Evolutionary conservation across 2,113 vertebrate species (phyloP), one percentile per base, ranked within the genome.

Genomic region (Pollachius pollachius): DNA sequence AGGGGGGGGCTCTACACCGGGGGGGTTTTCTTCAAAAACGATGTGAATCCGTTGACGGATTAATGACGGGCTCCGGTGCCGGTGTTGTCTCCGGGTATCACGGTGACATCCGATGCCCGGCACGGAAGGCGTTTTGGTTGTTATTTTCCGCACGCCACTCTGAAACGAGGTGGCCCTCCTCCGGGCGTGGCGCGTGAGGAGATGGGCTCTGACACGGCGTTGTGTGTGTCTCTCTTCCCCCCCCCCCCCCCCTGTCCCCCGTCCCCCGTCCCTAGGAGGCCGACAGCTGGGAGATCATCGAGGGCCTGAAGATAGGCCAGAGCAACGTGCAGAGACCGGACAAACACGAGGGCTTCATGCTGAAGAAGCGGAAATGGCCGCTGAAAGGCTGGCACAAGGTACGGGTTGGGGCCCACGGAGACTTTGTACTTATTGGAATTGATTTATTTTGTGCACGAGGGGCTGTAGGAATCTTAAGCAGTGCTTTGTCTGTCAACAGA

Each of bases 341-440:
- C 73, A 99, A 96, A 87, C 95, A 98, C 18, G 97, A 99, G 87
- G 97, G 97, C 13, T 99, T 99, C 86, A 98, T 99, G 96, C 89
- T 99, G 86, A 99, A 99, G 91, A 99, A 97, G 90, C 92, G 97
- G 90, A 99, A 99, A 93, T 99, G 97, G 97, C 97, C 97, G 37
- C 92, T 99, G 83, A 99, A 99, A 92, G 97, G 97, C 67, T 99
- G 97, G 97, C 97, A 99, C 90, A 99, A 99, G 95, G 97, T 99
- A 90, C 73, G 76, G 87, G 15, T 21, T 52, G 48, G 11, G 19
- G 25, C 56, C 65, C 48, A 66, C 15, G 0, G 7, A 68, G 27
- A 60, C 74, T 73, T 69, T 79, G 64, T 7, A 69, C 58, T 62
- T 16, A 15, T 19, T 66, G 64, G 64, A 64, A 63, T 62, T 41